Conservation (phyloP, 2,888 invertebrate genomes). For the Nasonovia ribisnigri region DNA sequence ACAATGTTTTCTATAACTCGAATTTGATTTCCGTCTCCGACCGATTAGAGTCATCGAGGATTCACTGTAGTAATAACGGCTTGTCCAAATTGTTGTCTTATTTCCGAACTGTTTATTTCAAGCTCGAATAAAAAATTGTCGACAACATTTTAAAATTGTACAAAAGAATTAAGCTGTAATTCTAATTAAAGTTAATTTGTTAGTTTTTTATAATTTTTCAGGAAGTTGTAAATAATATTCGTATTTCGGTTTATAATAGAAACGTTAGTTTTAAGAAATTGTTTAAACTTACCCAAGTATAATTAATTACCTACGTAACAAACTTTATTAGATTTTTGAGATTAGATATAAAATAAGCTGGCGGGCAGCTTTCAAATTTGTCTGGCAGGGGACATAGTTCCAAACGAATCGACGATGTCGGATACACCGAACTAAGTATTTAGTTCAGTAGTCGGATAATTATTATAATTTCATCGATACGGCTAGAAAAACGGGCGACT, state of each 20-base stretch:
- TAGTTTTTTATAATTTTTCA: neutral
- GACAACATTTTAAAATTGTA: neutral
- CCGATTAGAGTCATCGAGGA: too few species aligned
- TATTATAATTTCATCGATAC: neutral
- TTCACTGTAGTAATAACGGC: neutral
- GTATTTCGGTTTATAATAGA: neutral
- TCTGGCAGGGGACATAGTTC: neutral
- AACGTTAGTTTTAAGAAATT: neutral
- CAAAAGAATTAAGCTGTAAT: too few species aligned
- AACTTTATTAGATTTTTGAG: neutral
- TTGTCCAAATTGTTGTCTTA: neutral
- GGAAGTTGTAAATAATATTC: neutral
- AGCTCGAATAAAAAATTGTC: neutral
- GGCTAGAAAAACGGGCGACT: neutral
- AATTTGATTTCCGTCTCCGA: too few species aligned
- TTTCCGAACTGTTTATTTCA: neutral
- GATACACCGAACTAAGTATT: too few species aligned
- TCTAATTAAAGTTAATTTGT: neutral
- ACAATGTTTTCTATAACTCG: too few species aligned
- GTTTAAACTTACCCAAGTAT: neutral
- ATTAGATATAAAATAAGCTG: neutral
- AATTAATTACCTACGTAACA: neutral
- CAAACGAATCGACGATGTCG: neutral
- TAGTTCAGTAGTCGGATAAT: too few species aligned
- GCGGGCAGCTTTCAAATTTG: neutral